A percentile compares a stretch with the other conserved stretches of the same genome.
phyloP scores from a whole-genome alignment of 2,113 vertebrate genomes.

The Cercocebus atys region DNA sequence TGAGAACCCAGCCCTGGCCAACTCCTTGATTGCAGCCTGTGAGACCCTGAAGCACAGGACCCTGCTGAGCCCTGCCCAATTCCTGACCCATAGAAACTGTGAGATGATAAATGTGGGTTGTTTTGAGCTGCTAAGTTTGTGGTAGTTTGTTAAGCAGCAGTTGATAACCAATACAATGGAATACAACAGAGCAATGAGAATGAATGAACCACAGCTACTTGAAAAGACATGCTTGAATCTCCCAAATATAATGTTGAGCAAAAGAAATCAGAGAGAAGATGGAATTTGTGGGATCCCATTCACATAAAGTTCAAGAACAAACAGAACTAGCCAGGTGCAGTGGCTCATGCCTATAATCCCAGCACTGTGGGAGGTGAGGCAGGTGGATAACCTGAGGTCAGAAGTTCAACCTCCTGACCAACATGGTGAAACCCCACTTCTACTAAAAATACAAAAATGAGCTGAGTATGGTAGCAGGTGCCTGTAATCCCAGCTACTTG shows the following conservation, averaged over 20 bases:
- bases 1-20: not conserved
- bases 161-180: not conserved
- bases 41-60: not conserved
- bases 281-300: not conserved
- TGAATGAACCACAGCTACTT: not conserved
- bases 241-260: accelerated
- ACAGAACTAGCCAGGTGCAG: not conserved
- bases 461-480: no score
- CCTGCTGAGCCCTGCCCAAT: not conserved
- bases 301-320: not conserved
- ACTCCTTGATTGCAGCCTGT: not conserved
- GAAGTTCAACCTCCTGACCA: no score
- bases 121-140: not conserved
- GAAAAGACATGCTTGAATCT: not conserved
- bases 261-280: not conserved
- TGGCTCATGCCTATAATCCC: no score
- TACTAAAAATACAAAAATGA: no score
- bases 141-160: not conserved
- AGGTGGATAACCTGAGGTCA: no score
- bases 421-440: no score
- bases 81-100: not conserved
- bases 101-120: not conserved
- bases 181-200: not conserved
- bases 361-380: no score
- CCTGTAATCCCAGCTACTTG: no score